phyloP scores from a whole-genome alignment of 2,797 vertebrate genomes.

The Leptoclinus maculatus region DNA sequence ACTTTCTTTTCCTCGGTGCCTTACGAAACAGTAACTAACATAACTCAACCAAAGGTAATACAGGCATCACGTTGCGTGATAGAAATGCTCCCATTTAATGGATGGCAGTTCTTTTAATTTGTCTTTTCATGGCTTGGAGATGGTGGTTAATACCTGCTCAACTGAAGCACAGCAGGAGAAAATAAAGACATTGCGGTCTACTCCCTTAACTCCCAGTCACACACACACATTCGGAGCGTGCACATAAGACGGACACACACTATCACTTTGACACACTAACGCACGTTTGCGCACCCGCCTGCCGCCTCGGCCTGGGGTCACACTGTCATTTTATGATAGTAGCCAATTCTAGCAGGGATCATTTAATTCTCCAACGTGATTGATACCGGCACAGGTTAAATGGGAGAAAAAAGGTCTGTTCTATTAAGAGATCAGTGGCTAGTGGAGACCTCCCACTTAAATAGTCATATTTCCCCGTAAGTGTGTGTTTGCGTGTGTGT shows the following conservation, averaged over 20 bases:
- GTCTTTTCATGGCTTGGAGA: slow-evolving; percentile 92
- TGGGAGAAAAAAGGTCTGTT: slow-evolving; percentile 92
- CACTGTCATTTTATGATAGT: slow-evolving; percentile 96
- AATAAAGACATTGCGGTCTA: slow-evolving; percentile 88
- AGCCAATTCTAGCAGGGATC: slow-evolving; percentile 96
- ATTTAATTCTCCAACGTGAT: slow-evolving; percentile 98
- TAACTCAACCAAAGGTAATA: slow-evolving; percentile 90
- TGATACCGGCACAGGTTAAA: slow-evolving; percentile 94
- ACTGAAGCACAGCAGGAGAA: slow-evolving; percentile 94
- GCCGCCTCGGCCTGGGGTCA: slow-evolving; percentile 87
- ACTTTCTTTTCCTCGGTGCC: slow-evolving; percentile 88
- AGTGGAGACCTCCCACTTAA: slow-evolving; percentile 99
- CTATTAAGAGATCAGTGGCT: slow-evolving; percentile 96
- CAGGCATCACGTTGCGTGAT: slow-evolving; percentile 89
- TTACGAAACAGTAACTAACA: slow-evolving; percentile 84
- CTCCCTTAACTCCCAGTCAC: slow-evolving; percentile 44
- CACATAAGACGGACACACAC: slow-evolving; percentile 23
- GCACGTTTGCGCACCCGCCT: slow-evolving; percentile 39
- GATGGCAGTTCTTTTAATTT: slow-evolving; percentile 93
- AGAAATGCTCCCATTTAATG: slow-evolving; percentile 93
- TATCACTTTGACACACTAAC: slow-evolving; percentile 56
- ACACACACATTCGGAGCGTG: slow-evolving; percentile 22
- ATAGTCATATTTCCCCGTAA: slow-evolving; percentile 82
- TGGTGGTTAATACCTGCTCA: slow-evolving; percentile 98
- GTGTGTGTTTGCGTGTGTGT: slow-evolving; percentile 51